Base-by-base conservation (phyloP, 2,113 vertebrate genomes). In the Tricholaema leucomelas region DNA sequence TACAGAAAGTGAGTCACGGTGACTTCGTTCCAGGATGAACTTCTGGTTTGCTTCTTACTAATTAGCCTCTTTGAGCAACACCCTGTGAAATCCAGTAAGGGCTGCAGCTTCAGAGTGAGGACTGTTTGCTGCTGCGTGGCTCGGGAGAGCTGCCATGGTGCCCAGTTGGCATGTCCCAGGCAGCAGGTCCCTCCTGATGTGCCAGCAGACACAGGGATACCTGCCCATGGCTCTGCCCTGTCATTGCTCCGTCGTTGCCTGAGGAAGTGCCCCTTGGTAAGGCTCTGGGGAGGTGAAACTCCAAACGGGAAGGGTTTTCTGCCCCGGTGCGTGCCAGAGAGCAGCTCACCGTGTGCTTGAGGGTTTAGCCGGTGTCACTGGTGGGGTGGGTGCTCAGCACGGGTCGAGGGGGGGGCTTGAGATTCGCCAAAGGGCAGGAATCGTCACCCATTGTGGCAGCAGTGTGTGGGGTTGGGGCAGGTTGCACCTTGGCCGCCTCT, bases 221-320 rank as follows among this genome's bases (percentile, higher is more conserved):
- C 31, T 23, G 18, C 40, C n/a, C 31, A 8, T 10, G 21, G 2
- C 46, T 0, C 3, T 1, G 31, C 12, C 46, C 46, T 8, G 1
- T 1, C 5, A 1, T 72, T 4, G 2, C 9, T 24, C 8, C 2
- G 6, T 61, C 31, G 28, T 28, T 16, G 65, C 72, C 65, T 9
- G 35, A 59, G 73, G 73, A 59, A 40, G 30, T 17, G 52, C 73
- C 71, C 59, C 19, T 24, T 2, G 70, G 19, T 23, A 18, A 59
- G 60, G 4, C 12, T 42, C 18, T 15, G 20, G 3, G 7, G 61
- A 20, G 25, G 44, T 30, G 71, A 59, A 58, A 36, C 35, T 5
- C 5, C 20, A 5, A 35, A 48, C 3, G 30, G 24, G 1, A 12
- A 46, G 21, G 58, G 2, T 6, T 59, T 44, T 16, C 16, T 35